phyloP scores from a whole-genome alignment of 2,888 invertebrate genomes.

The Folsomia candida region DNA sequence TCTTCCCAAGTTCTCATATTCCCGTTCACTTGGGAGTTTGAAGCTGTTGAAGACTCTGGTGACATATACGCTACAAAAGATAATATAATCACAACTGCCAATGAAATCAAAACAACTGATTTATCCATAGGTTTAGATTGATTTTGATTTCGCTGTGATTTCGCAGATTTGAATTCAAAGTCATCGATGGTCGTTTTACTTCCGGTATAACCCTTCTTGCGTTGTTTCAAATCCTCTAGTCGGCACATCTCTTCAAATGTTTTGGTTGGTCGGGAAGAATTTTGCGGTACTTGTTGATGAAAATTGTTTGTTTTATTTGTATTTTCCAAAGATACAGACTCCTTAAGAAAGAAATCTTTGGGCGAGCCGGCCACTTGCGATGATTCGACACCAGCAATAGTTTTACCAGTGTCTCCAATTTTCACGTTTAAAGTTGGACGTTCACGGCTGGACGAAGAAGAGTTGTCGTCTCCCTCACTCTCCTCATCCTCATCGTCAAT shows the following conservation, averaged over 20 bases:
- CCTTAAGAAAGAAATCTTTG: too few species aligned
- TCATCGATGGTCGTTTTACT: conserved; percentile 5
- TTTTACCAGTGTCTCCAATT: too few species aligned
- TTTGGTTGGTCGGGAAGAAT: not conserved
- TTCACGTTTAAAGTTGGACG: too few species aligned
- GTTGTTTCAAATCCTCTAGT: not conserved
- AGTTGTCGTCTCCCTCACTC: too few species aligned
- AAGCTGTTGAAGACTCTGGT: not conserved
- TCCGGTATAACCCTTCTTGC: not conserved
- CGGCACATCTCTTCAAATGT: not conserved
- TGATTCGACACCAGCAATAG: too few species aligned
- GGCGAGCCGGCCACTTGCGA: too few species aligned
- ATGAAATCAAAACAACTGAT: not conserved
- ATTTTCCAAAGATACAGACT: too few species aligned
- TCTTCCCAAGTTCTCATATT: conserved; percentile 32
- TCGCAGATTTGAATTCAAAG: not conserved
- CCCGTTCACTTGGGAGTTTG: conserved; percentile 4
- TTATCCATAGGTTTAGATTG: too few species aligned
- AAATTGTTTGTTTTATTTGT: too few species aligned
- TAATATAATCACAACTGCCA: not conserved
- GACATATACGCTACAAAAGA: not conserved
- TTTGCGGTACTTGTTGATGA: too few species aligned
- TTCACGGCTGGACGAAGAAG: too few species aligned
- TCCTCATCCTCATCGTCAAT: too few species aligned
- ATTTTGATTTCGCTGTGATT: not conserved